Percentiles rank a stretch among this genome's conserved stretches.
phyloP scores from a whole-genome alignment of 1,140 invertebrate species.

The Euwallacea similis region DNA sequence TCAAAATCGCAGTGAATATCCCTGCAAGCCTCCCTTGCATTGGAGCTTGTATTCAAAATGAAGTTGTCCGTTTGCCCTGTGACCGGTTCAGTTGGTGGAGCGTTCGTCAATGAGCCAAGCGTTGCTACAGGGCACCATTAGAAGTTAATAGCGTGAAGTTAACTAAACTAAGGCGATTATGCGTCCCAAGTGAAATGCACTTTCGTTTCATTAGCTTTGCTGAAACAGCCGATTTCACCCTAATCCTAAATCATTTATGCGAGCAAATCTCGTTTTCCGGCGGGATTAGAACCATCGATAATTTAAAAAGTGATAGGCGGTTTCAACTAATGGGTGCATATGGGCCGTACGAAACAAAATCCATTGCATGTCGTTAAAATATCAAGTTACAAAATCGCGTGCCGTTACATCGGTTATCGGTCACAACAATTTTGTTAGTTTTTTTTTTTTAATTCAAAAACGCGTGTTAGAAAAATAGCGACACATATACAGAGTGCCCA shows the following conservation, averaged over 20 bases:
- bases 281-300: too few relatives aligned
- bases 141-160: conserved; percentile 34
- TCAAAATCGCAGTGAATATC: conserved; percentile 83
- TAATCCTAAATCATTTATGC: conserved; percentile 3
- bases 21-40: conserved; percentile 68
- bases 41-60: conserved; percentile 42
- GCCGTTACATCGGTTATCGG: too few relatives aligned
- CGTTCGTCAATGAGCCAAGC: conserved; percentile 33
- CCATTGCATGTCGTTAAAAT: too few relatives aligned
- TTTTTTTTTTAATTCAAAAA: too few relatives aligned
- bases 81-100: conserved; percentile 20
- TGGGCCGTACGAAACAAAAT: too few relatives aligned
- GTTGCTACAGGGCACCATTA: conserved; percentile 34
- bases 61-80: conserved; percentile 39
- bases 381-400: too few relatives aligned
- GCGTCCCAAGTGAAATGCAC: conserved; percentile 26
- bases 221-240: conserved; percentile 13
- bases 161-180: conserved; percentile 31
- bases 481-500: too few relatives aligned
- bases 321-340: too few relatives aligned
- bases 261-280: conserved; percentile 1
- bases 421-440: too few relatives aligned
- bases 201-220: conserved; percentile 23
- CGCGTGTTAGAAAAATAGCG: too few relatives aligned
- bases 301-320: too few relatives aligned